Conservation (phyloP, 1,140 invertebrate genomes). For the Idris sp. region DNA sequence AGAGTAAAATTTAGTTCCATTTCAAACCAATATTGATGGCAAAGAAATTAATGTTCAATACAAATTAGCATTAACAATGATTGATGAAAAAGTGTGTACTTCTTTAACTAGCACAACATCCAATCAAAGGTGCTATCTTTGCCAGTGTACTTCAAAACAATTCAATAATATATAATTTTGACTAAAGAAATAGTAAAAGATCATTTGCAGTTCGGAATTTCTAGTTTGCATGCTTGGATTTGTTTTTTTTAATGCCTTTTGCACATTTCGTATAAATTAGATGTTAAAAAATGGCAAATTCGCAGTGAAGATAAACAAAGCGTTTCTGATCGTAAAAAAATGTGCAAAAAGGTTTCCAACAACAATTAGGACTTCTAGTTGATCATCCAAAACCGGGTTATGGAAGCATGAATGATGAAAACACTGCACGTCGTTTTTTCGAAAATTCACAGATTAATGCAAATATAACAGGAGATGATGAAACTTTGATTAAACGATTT, state of each 20-base stretch:
- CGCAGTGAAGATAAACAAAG: conserved; percentile 17
- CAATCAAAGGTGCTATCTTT: conserved; percentile 71
- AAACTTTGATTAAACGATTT: background rate
- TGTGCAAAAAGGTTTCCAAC: conserved; percentile 16
- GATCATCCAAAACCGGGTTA: conserved; percentile 11
- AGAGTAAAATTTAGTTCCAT: conserved; percentile 39
- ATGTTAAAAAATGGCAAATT: conserved; percentile 20
- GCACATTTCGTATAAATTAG: conserved; percentile 58
- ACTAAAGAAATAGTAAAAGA: conserved; percentile 45
- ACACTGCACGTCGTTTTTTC: conserved; percentile 17
- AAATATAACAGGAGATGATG: conserved; percentile 1
- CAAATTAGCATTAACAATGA: conserved; percentile 69
- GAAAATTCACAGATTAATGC: conserved; percentile 2
- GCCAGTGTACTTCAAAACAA: conserved; percentile 68
- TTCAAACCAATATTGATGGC: conserved; percentile 43
- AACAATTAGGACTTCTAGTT: conserved; percentile 11
- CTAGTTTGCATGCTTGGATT: no score
- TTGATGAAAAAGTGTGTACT: conserved; percentile 75
- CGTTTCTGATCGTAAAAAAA: conserved; percentile 11
- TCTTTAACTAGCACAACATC: conserved; percentile 70
- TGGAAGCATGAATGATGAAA: conserved; percentile 14
- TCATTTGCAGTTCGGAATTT: conserved; percentile 47
- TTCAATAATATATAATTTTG: conserved; percentile 69
- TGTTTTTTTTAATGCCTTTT: conserved; percentile 66
- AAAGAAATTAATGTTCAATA: conserved; percentile 60